Base-by-base conservation (phyloP, 2,888 invertebrate species). In the Epinotia nisella region DNA sequence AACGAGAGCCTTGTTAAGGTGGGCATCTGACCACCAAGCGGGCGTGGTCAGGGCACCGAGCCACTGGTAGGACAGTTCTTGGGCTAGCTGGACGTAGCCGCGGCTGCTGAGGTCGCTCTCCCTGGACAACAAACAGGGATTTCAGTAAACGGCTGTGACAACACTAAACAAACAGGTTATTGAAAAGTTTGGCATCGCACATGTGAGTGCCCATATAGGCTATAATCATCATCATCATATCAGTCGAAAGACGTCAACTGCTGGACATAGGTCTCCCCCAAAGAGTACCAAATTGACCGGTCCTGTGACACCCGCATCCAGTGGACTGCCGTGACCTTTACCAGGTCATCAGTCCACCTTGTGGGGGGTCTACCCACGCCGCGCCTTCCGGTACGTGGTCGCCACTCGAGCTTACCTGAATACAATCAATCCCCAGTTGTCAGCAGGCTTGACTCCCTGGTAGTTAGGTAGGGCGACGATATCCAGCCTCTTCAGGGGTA, bases 11-110 rank as follows among this genome's bases (percentile, higher is more conserved):
- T 96, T 96, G 80, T 96, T 97, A 13, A 97, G 93, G 77, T 96
- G 96, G 0, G 96, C 96, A 79, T 96, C 96, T 55, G 94, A 95
- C 96, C 96, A 97, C 95, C 96, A 96, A 17, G 94, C 95, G 0
- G 97, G 97, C 0, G 97, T 96, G 0, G 96, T 94, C 76, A 96
- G 94, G 3, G 96, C 95, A 0, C 97, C 97, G 15, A 97, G 87
- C 97, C 97, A 97, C 84, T 97, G 97, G 84, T 97, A 96, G 2
- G 96, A 95, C 53, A 97, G 81, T 84, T 97, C 97, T 79, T 96
- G 96, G 0, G 96, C 94, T 3, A 96, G 88, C 75, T 95, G 95
- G 86, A 95, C 95, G 77, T 95, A 95, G 0, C 95, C 95, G 60
- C 94, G 94, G 77, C 94, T 94, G 76, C 95, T 94, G 1, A 97